These are phyloP conservation scores for Boloria euphrosyne DNA, from an alignment of 2,888 invertebrate species.

Conservation along the genomic window DNA sequence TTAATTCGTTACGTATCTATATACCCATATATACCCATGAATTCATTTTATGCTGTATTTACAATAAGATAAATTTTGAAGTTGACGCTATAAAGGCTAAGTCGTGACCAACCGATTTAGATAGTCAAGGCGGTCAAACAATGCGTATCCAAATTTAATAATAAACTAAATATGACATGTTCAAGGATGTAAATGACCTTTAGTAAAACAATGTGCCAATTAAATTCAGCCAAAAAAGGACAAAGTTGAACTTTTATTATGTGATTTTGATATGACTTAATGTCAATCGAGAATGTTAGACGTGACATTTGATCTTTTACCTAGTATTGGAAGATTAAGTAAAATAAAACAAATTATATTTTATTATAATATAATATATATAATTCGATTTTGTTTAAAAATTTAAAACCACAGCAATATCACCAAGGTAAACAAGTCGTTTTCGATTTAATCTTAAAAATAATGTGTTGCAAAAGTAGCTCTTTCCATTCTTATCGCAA, in stretches of 20 bases:
- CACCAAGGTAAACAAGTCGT: not conserved
- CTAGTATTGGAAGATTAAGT: not conserved
- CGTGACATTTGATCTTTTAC: slow-evolving; percentile 60
- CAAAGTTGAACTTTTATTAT: not conserved
- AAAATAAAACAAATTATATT: not conserved
- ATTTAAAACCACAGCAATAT: not conserved
- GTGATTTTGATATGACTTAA: slow-evolving; percentile 41
- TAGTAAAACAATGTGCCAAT: slow-evolving; percentile 22
- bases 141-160: slow-evolving; percentile 56
- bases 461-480: not conserved
- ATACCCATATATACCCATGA: too few relatives aligned
- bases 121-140: slow-evolving; percentile 60
- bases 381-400: too few relatives aligned
- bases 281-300: slow-evolving; percentile 64
- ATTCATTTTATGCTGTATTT: slow-evolving; percentile 16
- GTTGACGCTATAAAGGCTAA: slow-evolving; percentile 54
- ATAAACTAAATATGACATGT: slow-evolving; percentile 52
- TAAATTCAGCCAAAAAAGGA: slow-evolving; percentile 18
- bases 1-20: slow-evolving; percentile 25
- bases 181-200: slow-evolving; percentile 54
- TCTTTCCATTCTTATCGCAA: slow-evolving; percentile 24
- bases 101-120: slow-evolving; percentile 69
- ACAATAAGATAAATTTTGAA: slow-evolving; percentile 43
- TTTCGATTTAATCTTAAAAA: slow-evolving; percentile 20
- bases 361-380: too few relatives aligned